Evolutionary conservation across 2,113 vertebrate species (phyloP).

Genomic region (Puntigrus tetrazona): DNA sequence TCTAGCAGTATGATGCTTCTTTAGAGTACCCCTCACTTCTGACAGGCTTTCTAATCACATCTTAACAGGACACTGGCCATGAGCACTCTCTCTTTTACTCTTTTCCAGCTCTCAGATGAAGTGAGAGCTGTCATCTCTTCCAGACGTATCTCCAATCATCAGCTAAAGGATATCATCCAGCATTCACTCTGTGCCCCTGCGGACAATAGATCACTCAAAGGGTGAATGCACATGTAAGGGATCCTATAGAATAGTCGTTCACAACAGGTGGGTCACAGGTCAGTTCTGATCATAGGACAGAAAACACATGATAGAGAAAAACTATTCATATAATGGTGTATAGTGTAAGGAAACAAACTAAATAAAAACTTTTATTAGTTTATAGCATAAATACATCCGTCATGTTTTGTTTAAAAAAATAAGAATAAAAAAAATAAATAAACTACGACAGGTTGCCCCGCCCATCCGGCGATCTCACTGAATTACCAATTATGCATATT

Average conservation of each 20-base stretch:
- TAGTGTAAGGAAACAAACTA: background rate
- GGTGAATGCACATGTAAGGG: background rate
- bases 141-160: conserved; percentile 59
- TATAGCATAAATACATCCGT: background rate
- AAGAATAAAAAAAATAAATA: background rate
- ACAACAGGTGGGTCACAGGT: background rate
- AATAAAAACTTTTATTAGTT: background rate
- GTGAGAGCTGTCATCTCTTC: conserved; percentile 68
- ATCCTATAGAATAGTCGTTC: background rate
- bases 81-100: background rate
- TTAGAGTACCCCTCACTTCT: conserved; percentile 64
- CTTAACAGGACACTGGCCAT: conserved; percentile 64
- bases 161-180: conserved; percentile 10
- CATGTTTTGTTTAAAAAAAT: background rate
- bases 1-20: conserved; percentile 59
- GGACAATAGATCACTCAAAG: background rate
- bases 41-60: conserved; percentile 73
- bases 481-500: background rate
- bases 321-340: background rate
- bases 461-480: background rate
- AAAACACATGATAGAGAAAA: background rate
- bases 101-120: conserved; percentile 58
- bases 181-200: conserved; percentile 2
- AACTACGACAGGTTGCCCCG: background rate
- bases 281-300: background rate